A percentile compares a stretch with the other conserved stretches of the same genome.
Conservation (phyloP, 1,140 invertebrate species). For the Trichonephila clavata region DNA sequence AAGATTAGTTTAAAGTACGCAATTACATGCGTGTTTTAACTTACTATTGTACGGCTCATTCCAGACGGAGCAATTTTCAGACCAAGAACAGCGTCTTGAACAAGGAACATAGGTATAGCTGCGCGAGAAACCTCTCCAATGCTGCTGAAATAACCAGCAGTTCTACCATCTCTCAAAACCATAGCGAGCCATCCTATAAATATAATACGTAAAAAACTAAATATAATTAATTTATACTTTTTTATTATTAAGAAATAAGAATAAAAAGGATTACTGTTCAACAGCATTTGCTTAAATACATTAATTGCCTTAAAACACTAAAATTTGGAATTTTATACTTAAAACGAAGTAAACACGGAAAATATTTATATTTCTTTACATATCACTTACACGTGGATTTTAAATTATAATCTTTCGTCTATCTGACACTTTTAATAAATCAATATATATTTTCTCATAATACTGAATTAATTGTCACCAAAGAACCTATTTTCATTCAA, state of each 20-base stretch:
- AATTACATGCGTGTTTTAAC: not conserved
- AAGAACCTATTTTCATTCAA: too few species aligned
- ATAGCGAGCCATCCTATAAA: constrained; percentile 81
- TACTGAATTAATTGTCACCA: too few species aligned
- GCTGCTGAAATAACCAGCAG: constrained; percentile 79
- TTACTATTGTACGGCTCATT: constrained; percentile 56
- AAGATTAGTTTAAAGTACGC: too few species aligned
- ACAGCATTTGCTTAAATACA: too few species aligned
- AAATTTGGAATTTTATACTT: too few species aligned
- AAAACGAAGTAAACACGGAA: too few species aligned
- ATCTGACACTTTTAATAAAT: too few species aligned
- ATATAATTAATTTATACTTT: not conserved
- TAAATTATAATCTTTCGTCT: too few species aligned
- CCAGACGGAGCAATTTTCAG: constrained; percentile 52
- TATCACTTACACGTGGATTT: too few species aligned
- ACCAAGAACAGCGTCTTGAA: constrained; percentile 79
- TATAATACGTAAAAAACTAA: not conserved
- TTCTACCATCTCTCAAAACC: constrained; percentile 80
- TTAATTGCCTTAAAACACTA: too few species aligned
- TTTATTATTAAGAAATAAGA: not conserved
- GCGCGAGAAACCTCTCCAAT: constrained; percentile 80
- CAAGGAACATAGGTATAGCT: constrained; percentile 80
- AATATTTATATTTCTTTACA: too few species aligned
- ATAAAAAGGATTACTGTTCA: not conserved
- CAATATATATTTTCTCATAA: too few species aligned